Percentiles rank a stretch among this genome's conserved stretches.
Evolutionary conservation across 2,888 invertebrate genomes (phyloP).

Genomic region (Lordiphosa fenestrarum): DNA sequence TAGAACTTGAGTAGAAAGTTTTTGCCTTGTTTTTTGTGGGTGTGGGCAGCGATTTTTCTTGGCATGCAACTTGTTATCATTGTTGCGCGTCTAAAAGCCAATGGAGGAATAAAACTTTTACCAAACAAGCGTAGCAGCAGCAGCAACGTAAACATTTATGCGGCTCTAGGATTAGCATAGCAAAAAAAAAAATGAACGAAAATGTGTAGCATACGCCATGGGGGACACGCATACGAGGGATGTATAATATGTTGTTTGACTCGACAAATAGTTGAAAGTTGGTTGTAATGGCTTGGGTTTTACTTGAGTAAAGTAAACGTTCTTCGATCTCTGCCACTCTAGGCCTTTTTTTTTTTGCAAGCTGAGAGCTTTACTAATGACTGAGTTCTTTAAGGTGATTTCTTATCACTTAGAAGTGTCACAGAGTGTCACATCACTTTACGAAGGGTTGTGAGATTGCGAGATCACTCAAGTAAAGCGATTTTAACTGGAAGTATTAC

Average conservation of each 20-base stretch:
- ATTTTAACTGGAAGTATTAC: too few species aligned
- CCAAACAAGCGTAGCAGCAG: conserved; percentile 38
- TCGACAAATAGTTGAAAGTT: too few species aligned
- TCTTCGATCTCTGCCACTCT: too few species aligned
- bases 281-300: too few species aligned
- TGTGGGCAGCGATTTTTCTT: conserved; percentile 38
- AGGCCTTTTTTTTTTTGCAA: too few species aligned
- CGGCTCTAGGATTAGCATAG: conserved; percentile 59
- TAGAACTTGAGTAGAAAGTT: conserved; percentile 40
- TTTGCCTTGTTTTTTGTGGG: conserved; percentile 10
- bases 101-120: conserved; percentile 60
- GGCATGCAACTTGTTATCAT: conserved; percentile 66
- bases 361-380: too few species aligned
- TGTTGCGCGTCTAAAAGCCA: conserved; percentile 74
- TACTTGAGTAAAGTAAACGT: too few species aligned
- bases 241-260: not conserved
- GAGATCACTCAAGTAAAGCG: too few species aligned
- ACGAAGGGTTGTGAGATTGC: too few species aligned
- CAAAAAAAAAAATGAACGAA: conserved; percentile 18
- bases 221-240: conserved; percentile 15
- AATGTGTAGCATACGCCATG: conserved; percentile 27
- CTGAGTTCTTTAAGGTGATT: too few species aligned
- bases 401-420: too few species aligned
- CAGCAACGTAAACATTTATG: conserved; percentile 52
- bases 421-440: too few species aligned